Conservation (phyloP, 2,888 invertebrate species). For the Noctua pronuba region DNA sequence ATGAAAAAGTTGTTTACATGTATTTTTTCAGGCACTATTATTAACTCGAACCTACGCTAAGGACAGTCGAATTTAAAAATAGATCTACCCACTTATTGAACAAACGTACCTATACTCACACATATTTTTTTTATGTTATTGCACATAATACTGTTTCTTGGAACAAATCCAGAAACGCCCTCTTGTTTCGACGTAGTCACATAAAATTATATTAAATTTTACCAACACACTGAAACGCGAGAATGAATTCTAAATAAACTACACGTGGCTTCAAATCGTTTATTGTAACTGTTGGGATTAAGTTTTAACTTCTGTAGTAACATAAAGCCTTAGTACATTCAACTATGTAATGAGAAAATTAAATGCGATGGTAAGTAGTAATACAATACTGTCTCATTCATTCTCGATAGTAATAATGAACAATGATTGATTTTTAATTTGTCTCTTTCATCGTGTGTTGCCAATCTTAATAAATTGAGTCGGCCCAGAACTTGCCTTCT, state of each 20-base stretch:
- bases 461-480: neutral
- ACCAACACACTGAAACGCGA: conserved; percentile 48
- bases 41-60: conserved; percentile 49
- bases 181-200: conserved; percentile 50
- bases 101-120: conserved; percentile 10
- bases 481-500: neutral
- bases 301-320: conserved; percentile 27
- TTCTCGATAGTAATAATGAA: neutral
- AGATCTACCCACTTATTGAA: conserved; percentile 21
- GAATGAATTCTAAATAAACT: conserved; percentile 56
- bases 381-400: neutral
- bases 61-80: conserved; percentile 38
- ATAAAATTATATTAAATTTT: conserved; percentile 63
- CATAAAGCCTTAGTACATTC: conserved; percentile 6
- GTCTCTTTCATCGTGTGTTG: neutral
- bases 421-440: too few relatives aligned
- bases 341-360: neutral
- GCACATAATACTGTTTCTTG: conserved; percentile 52
- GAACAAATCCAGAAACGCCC: conserved; percentile 67
- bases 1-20: conserved; percentile 42
- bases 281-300: conserved; percentile 27
- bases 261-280: conserved; percentile 48
- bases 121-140: conserved; percentile 47
- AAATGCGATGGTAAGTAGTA: neutral
- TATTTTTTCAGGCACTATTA: conserved; percentile 28